Conservation (phyloP, 2,113 vertebrate genomes). For the Myrmecophaga tridactyla region DNA sequence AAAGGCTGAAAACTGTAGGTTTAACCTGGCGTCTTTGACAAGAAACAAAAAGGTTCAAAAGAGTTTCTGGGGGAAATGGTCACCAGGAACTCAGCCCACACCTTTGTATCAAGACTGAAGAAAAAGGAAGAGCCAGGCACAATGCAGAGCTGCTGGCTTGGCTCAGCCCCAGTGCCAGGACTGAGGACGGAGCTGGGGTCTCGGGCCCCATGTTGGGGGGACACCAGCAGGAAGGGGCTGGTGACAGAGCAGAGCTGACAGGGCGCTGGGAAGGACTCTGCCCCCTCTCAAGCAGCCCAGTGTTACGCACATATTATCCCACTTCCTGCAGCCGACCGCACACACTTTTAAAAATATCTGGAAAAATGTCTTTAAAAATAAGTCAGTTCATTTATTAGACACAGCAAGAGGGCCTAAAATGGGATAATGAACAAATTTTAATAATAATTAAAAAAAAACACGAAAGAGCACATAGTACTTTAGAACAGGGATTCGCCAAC, state of each 20-base stretch:
- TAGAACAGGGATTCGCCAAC: neutral
- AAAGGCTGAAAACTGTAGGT: neutral
- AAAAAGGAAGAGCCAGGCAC: neutral
- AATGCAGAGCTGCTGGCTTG: neutral
- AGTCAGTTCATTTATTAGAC: neutral
- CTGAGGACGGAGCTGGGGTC: fast-evolving
- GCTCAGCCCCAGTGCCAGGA: neutral
- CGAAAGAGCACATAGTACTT: neutral
- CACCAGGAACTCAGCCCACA: neutral
- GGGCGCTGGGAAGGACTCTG: neutral
- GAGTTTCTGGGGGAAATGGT: neutral
- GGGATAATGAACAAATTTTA: neutral
- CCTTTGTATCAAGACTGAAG: neutral
- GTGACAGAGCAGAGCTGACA: neutral
- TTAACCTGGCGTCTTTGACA: neutral
- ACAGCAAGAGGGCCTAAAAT: neutral
- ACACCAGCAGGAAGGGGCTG: neutral
- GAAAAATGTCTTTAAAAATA: neutral
- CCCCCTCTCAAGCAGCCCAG: neutral
- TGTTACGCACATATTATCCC: neutral
- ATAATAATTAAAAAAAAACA: too few relatives aligned
- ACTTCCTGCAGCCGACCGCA: neutral
- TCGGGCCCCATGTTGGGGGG: fast-evolving
- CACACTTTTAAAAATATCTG: neutral
- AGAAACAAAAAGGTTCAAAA: neutral